Evolutionary conservation across 2,797 vertebrate species (phyloP).

Genomic region (Morelia viridis): DNA sequence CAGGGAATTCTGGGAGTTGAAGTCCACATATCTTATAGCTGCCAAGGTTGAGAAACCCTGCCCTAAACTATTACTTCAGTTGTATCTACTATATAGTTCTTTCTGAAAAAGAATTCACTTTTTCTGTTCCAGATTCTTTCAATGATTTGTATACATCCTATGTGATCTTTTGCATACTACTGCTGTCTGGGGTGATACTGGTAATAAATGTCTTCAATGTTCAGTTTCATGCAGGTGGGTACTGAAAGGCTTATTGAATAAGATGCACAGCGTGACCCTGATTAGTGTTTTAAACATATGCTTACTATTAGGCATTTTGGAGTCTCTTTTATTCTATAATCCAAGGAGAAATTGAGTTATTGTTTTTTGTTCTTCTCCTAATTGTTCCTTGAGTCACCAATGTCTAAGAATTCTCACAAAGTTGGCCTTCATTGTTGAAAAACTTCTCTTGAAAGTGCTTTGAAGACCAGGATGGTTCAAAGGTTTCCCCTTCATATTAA

Average conservation of each 20-base stretch:
- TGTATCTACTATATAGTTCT: neutral
- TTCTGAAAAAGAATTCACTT: slow-evolving; percentile 16
- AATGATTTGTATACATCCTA: slow-evolving; percentile 78
- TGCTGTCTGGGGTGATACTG: slow-evolving; percentile 83
- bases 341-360: neutral
- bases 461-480: neutral
- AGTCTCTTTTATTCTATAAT: neutral
- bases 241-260: slow-evolving; percentile 3
- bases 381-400: neutral
- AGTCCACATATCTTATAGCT: neutral
- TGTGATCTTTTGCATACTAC: slow-evolving; percentile 82
- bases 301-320: neutral
- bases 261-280: neutral
- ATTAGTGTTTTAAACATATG: neutral
- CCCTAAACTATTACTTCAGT: neutral
- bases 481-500: neutral
- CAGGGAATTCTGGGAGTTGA: neutral
- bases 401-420: neutral
- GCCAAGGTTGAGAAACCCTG: neutral
- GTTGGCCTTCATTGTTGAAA: neutral
- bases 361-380: neutral
- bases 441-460: neutral
- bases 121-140: slow-evolving; percentile 78
- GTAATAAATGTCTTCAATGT: slow-evolving; percentile 86
- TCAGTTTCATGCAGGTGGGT: slow-evolving; percentile 90